A percentile compares a stretch with the other conserved stretches of the same genome.
These are phyloP conservation scores for Epinotia bilunana DNA, from an alignment of 2,888 invertebrate genomes.

Conservation along the genomic window DNA sequence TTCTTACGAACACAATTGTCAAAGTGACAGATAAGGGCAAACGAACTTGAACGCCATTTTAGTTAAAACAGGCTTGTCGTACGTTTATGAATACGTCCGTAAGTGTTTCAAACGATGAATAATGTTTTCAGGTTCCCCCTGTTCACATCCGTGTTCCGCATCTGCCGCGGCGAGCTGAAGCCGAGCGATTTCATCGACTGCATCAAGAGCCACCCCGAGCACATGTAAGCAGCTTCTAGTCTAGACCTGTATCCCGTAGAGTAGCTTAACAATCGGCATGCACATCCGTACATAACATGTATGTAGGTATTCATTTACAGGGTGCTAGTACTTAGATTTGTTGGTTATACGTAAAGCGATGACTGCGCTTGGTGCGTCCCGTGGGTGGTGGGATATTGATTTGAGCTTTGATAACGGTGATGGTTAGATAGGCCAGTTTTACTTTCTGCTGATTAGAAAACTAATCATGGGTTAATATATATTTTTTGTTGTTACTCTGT, in stretches of 20 bases:
- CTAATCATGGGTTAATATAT: background rate
- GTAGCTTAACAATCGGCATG: constrained; percentile 37
- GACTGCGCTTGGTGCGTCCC: constrained; percentile 54
- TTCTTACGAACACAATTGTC: too few relatives aligned
- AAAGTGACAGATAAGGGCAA: too few relatives aligned
- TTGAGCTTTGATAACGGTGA: constrained; percentile 37
- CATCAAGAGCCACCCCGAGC: constrained; percentile 97
- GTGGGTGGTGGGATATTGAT: constrained; percentile 21
- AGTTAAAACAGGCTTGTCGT: too few relatives aligned
- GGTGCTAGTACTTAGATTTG: constrained; percentile 74
- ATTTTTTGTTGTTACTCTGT: background rate
- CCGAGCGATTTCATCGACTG: constrained; percentile 94
- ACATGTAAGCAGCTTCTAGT: constrained; percentile 91
- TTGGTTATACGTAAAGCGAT: constrained; percentile 50
- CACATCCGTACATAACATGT: constrained; percentile 62
- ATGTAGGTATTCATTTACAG: constrained; percentile 72
- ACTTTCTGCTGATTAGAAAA: background rate
- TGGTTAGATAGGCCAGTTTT: constrained; percentile 17
- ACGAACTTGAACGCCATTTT: too few relatives aligned
- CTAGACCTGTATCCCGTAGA: constrained; percentile 32
- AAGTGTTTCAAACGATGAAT: background rate
- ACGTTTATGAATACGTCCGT: too few relatives aligned
- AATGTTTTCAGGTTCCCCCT: constrained; percentile 93
- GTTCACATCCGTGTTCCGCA: constrained; percentile 97
- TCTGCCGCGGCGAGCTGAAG: constrained; percentile 93